phyloP scores from a whole-genome alignment of 2,113 vertebrate genomes.

The Ia io region DNA sequence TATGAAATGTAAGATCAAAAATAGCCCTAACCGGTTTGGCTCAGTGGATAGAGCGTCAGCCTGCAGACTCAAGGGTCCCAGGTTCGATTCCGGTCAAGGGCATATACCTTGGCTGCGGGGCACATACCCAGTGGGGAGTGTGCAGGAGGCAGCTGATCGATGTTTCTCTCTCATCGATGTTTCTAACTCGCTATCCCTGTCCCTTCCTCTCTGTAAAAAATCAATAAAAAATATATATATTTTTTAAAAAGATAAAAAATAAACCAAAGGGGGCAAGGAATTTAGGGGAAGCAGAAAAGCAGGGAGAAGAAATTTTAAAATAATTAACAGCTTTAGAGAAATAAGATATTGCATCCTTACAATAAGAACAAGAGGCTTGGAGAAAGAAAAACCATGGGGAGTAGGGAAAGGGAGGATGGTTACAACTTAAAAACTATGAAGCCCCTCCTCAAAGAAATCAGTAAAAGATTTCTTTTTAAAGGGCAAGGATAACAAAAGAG shows the following conservation, averaged over 20 bases:
- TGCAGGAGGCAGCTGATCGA: too few relatives aligned
- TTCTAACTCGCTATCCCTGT: too few relatives aligned
- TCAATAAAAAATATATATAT: too few relatives aligned
- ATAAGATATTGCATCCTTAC: background rate
- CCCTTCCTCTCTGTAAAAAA: too few relatives aligned
- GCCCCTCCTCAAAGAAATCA: background rate
- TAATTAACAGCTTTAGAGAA: conserved; percentile 2
- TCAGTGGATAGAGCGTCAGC: too few relatives aligned
- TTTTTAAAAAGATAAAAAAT: background rate
- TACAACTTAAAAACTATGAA: conserved; percentile 43
- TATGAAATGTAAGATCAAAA: conserved; percentile 6
- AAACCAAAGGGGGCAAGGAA: background rate
- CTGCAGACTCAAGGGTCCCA: too few relatives aligned
- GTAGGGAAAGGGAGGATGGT: background rate
- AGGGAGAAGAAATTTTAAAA: conserved; percentile 10
- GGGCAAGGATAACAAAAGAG: background rate
- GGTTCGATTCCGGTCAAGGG: too few relatives aligned
- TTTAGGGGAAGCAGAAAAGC: background rate
- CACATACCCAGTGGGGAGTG: too few relatives aligned
- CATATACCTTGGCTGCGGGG: too few relatives aligned
- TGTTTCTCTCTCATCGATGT: too few relatives aligned
- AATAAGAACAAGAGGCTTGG: background rate
- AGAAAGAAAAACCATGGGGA: background rate
- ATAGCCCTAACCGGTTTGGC: background rate
- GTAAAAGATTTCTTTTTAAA: background rate